phyloP scores from a whole-genome alignment of 2,888 invertebrate genomes.

The Acronicta aceris region DNA sequence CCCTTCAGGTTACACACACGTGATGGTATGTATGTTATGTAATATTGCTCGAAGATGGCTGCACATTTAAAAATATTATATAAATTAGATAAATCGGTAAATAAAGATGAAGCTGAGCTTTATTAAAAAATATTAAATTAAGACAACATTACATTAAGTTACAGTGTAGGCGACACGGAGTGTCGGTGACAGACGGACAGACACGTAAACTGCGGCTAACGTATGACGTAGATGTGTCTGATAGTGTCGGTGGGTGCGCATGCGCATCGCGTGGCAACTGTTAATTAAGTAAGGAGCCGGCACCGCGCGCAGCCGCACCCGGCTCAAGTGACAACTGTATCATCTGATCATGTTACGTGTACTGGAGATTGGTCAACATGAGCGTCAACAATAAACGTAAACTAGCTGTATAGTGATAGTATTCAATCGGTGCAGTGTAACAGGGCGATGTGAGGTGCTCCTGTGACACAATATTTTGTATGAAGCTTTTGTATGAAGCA shows the following conservation, averaged over 20 bases:
- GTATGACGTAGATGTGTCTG: conserved; percentile 19
- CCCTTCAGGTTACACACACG: too few species aligned
- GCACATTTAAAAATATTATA: too few species aligned
- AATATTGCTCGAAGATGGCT: too few species aligned
- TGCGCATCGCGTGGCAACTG: conserved; percentile 23
- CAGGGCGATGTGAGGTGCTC: too few species aligned
- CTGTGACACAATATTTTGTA: too few species aligned
- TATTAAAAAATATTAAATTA: neutral
- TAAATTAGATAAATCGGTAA: too few species aligned
- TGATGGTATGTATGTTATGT: too few species aligned
- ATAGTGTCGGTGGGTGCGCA: conserved; percentile 16
- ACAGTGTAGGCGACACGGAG: neutral
- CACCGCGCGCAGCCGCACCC: neutral
- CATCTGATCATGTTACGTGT: neutral
- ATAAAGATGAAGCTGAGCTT: neutral
- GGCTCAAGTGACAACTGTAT: neutral
- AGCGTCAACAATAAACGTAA: too few species aligned
- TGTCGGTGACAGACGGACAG: conserved; percentile 6
- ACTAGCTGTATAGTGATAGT: too few species aligned
- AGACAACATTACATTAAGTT: conserved; percentile 18
- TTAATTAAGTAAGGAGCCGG: conserved; percentile 6
- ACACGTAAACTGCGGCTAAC: conserved; percentile 14
- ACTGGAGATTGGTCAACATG: neutral
- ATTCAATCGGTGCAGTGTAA: too few species aligned
- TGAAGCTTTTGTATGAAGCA: too few species aligned